Percentiles rank a stretch among this genome's conserved stretches.
Conservation (phyloP, 1,140 invertebrate species). For the Nomia melanderi region DNA sequence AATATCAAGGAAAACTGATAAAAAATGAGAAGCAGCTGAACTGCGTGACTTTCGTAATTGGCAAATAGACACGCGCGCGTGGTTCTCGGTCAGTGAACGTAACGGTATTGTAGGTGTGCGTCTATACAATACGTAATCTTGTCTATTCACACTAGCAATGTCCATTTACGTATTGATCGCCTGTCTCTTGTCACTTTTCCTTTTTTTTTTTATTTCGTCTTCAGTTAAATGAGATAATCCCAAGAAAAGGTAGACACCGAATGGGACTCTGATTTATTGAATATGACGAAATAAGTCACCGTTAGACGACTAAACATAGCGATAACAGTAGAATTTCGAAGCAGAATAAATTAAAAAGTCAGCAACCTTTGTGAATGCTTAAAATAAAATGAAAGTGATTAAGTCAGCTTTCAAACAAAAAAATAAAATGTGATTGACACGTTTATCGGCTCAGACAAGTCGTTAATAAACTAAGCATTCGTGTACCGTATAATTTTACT, state of each 20-base stretch:
- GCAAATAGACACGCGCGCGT: slow-evolving; percentile 31
- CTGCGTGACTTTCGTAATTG: slow-evolving; percentile 64
- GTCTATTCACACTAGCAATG: not conserved
- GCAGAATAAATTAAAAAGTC: not conserved
- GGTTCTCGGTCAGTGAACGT: slow-evolving; percentile 74
- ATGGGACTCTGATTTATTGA: not conserved
- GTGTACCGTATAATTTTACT: too few species aligned
- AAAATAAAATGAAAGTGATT: not conserved
- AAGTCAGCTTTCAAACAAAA: too few species aligned
- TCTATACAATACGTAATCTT: not conserved
- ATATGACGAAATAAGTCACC: not conserved
- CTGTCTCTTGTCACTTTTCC: not conserved
- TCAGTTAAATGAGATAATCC: not conserved
- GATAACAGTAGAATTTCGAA: too few species aligned
- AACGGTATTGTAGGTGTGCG: slow-evolving; percentile 63
- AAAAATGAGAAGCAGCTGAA: slow-evolving; percentile 53
- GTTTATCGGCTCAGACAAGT: too few species aligned
- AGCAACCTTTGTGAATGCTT: not conserved
- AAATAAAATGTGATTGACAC: too few species aligned
- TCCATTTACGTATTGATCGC: not conserved
- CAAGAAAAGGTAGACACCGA: not conserved
- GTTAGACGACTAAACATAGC: not conserved
- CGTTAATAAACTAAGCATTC: too few species aligned
- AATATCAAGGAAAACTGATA: not conserved
- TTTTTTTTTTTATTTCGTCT: not conserved